These are phyloP conservation scores for Eumeta japonica DNA, from an alignment of 1,140 invertebrate species.

Conservation along the genomic window DNA sequence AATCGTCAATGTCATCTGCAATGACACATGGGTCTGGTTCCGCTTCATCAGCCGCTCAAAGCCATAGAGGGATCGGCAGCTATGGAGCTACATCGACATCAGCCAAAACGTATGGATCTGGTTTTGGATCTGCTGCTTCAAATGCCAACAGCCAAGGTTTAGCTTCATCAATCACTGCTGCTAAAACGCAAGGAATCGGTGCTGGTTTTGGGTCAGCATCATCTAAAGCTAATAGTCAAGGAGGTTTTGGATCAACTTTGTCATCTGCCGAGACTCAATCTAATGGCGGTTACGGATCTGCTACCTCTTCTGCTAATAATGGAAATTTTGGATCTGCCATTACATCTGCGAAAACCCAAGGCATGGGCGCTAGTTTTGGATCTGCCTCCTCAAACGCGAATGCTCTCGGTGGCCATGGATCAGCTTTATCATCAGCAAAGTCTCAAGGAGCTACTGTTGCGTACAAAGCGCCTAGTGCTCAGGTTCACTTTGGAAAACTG, in stretches of 20 bases:
- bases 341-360: constrained; percentile 20
- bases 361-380: constrained; percentile 13
- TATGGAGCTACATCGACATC: constrained; percentile 30
- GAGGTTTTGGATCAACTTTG: constrained; percentile 11
- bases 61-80: constrained; percentile 20
- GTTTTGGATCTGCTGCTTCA: constrained; percentile 28
- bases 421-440: background rate
- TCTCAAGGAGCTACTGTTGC: too few relatives aligned
- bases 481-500: too few relatives aligned
- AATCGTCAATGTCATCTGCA: constrained; percentile 29
- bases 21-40: constrained; percentile 25
- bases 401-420: constrained; percentile 9
- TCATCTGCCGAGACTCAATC: constrained; percentile 16
- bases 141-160: constrained; percentile 23
- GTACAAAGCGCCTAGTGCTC: too few relatives aligned
- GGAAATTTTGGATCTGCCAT: constrained; percentile 16
- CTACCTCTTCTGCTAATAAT: constrained; percentile 24
- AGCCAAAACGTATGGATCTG: constrained; percentile 25
- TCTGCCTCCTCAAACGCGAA: constrained; percentile 28
- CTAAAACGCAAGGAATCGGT: constrained; percentile 18
- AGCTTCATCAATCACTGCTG: constrained; percentile 20
- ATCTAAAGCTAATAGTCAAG: constrained; percentile 14
- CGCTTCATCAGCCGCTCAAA: constrained; percentile 29
- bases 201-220: constrained; percentile 13
- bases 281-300: constrained; percentile 24